Evolutionary conservation across 1,140 invertebrate genomes (phyloP), one percentile per base, ranked within the genome.

Genomic region (Drosophila rufa): DNA sequence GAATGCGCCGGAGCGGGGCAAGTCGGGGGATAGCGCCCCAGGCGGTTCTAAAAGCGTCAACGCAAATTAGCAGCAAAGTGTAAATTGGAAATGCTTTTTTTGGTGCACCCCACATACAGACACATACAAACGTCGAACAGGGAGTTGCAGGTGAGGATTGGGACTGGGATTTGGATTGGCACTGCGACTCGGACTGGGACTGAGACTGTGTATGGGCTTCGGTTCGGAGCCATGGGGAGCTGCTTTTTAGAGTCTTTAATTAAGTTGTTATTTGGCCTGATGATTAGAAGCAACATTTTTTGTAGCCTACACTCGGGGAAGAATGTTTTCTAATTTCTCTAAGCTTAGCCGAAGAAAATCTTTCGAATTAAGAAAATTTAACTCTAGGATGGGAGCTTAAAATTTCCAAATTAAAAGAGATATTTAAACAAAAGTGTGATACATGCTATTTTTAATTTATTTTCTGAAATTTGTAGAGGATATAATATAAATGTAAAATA

Each of bases 41-140:
- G 84, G 84, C 85, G 81, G 85, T 90, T 89, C 84, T 89, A 89
- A 89, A 89, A 89, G 84, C 84, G 84, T 89, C 84, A 89, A 89
- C 85, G 85, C 85, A 89, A 89, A 89, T 89, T 89, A 89, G 85
- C 85, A 89, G 85, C 85, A 90, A 89, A 89, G 85, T 89, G 85
- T 89, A 89, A 89, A 89, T 89, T 89, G 85, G 85, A 90, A 89
- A 89, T 89, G 81, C 84, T 89, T 89, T 89, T 85, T 89, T 89
- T 89, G 84, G 85, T 89, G 84, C 84, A 87, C 80, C 80, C 50
- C 85, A 78, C 84, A 87, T 65, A 87, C 46, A 70, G 19, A 45
- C 38, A 38, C 76, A 75, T 73, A 83, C 65, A 75, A 42, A 73
- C n/a, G 30, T 14, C 55, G 19, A 17, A 40, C 17, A 33, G 33